Conservation (phyloP, 2,113 vertebrate species). For the Lichenostomus cassidix region DNA sequence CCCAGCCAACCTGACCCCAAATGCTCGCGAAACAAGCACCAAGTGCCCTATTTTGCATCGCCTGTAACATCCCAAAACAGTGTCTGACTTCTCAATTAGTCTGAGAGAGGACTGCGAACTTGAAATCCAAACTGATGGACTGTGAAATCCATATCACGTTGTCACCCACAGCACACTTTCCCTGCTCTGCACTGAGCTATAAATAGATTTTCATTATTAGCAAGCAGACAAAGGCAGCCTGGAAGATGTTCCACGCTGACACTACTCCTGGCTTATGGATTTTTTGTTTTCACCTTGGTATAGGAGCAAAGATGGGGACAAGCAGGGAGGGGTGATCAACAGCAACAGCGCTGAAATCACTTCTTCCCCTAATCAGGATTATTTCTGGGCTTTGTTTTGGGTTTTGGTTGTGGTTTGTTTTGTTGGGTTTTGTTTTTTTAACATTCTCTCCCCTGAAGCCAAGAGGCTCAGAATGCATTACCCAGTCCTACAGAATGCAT, state of each 20-base stretch:
- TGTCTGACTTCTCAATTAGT: slow-evolving; percentile 54
- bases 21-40: neutral
- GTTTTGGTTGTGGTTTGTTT: neutral
- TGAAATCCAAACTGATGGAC: slow-evolving; percentile 55
- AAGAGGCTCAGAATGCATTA: neutral
- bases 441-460: neutral
- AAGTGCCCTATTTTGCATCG: slow-evolving; percentile 14
- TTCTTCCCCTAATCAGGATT: neutral
- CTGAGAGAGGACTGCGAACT: neutral
- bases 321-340: neutral
- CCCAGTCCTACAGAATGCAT: neutral
- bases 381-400: neutral
- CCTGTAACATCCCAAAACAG: slow-evolving; percentile 31
- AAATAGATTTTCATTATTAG: slow-evolving; percentile 68
- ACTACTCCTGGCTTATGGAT: slow-evolving; percentile 41
- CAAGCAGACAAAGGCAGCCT: slow-evolving; percentile 62
- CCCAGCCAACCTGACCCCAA: slow-evolving; percentile 42
- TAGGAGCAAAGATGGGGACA: slow-evolving; percentile 11
- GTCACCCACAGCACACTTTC: slow-evolving; percentile 58
- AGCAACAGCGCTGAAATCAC: neutral
- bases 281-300: slow-evolving; percentile 63
- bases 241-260: slow-evolving; percentile 36
- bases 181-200: slow-evolving; percentile 45
- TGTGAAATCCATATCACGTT: slow-evolving; percentile 60
- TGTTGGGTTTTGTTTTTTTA: neutral